Conservation (phyloP, 2,113 vertebrate genomes). For the Neodontobutis hainanensis region DNA sequence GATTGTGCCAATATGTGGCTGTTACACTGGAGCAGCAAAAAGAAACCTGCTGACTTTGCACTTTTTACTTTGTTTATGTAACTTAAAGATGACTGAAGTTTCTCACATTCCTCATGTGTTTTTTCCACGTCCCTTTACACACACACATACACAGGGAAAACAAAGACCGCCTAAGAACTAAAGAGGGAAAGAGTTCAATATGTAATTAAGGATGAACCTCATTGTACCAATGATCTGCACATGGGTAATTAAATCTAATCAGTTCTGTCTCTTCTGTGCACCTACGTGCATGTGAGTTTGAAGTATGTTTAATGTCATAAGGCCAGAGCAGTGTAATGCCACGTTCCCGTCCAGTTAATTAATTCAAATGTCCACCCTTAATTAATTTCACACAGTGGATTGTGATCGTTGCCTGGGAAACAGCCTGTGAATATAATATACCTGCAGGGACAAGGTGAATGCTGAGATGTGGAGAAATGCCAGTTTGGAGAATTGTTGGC, state of each 20-base stretch:
- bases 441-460: conserved; percentile 14
- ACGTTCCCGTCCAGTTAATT: conserved; percentile 65
- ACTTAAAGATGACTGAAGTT: conserved; percentile 14
- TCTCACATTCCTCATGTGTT: background rate
- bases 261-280: conserved; percentile 23
- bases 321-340: conserved; percentile 58
- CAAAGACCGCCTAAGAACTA: background rate
- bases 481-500: background rate
- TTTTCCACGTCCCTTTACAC: background rate
- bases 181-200: conserved; percentile 13
- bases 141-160: conserved; percentile 8
- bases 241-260: conserved; percentile 66
- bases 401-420: conserved; percentile 52
- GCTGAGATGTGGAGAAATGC: conserved; percentile 5
- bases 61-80: conserved; percentile 11
- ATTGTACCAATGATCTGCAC: conserved; percentile 55
- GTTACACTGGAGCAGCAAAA: conserved; percentile 16
- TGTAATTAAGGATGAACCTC: conserved; percentile 64
- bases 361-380: conserved; percentile 69
- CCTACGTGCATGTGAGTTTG: background rate
- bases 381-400: conserved; percentile 68
- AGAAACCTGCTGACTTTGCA: conserved; percentile 29
- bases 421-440: conserved; percentile 51
- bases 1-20: conserved; percentile 3
- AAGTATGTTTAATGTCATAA: conserved; percentile 61